Conservation (phyloP, 2,113 vertebrate species). For the Nothocercus nigrocapillus region DNA sequence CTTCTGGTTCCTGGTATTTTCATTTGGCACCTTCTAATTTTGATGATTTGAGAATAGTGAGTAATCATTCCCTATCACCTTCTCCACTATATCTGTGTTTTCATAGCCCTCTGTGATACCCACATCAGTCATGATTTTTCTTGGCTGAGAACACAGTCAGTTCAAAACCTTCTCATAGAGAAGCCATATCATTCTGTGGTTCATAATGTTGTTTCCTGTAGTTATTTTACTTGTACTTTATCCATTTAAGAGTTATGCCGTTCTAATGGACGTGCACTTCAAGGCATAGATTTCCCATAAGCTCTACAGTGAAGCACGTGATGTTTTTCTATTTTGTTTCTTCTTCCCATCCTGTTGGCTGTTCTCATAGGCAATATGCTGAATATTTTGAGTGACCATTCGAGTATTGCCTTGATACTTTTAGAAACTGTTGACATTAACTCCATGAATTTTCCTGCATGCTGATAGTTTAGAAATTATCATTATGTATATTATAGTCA, state of each 20-base stretch:
- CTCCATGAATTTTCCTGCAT: neutral
- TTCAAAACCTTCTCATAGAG: neutral
- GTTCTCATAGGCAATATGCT: neutral
- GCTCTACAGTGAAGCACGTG: neutral
- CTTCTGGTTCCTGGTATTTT: too few relatives aligned
- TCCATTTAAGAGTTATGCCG: neutral
- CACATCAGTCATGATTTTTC: neutral
- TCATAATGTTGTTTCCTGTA: neutral
- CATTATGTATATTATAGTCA: fast-evolving
- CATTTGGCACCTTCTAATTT: too few relatives aligned
- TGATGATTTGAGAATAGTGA: too few relatives aligned
- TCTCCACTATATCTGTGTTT: neutral
- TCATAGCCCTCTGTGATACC: neutral
- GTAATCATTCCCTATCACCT: neutral
- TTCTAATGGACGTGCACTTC: neutral
- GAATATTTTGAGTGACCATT: neutral
- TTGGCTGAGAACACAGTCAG: neutral
- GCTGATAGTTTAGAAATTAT: neutral
- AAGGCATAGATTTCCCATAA: neutral
- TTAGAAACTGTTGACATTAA: neutral
- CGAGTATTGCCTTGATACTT: neutral
- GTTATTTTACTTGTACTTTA: neutral
- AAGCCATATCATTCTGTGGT: neutral
- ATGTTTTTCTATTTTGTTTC: neutral
- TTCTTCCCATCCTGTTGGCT: neutral